Conservation (phyloP, 2,888 invertebrate species). For the Napeogenes inachia region DNA sequence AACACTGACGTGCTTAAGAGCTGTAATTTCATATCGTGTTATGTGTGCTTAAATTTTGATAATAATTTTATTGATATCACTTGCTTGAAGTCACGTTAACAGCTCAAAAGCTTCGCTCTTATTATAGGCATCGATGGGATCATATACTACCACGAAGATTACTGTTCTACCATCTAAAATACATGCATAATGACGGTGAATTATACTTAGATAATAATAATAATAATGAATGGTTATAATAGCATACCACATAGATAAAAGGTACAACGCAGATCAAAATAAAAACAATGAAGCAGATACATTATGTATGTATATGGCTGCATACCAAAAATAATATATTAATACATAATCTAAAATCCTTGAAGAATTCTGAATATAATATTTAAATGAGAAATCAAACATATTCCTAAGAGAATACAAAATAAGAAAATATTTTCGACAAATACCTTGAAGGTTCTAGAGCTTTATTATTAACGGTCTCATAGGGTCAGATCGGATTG, state of each 20-base stretch:
- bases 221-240: too few species aligned
- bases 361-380: background rate
- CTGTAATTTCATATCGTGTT: too few species aligned
- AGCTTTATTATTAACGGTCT: constrained; percentile 8
- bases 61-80: constrained; percentile 37
- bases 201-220: too few species aligned
- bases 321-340: too few species aligned
- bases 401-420: background rate
- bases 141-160: constrained; percentile 52
- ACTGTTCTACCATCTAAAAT: constrained; percentile 41
- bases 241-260: too few species aligned
- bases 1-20: too few species aligned
- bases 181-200: background rate
- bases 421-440: background rate
- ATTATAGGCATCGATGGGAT: constrained; percentile 48
- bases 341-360: background rate
- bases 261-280: too few species aligned
- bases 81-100: constrained; percentile 38
- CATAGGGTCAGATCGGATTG: constrained; percentile 14
- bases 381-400: background rate
- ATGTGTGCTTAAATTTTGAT: constrained; percentile 2
- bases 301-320: too few species aligned
- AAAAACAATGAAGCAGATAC: too few species aligned
- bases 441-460: background rate
- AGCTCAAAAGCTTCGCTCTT: constrained; percentile 24